Conservation (phyloP, 2,113 vertebrate genomes). For the Lepus europaeus region DNA sequence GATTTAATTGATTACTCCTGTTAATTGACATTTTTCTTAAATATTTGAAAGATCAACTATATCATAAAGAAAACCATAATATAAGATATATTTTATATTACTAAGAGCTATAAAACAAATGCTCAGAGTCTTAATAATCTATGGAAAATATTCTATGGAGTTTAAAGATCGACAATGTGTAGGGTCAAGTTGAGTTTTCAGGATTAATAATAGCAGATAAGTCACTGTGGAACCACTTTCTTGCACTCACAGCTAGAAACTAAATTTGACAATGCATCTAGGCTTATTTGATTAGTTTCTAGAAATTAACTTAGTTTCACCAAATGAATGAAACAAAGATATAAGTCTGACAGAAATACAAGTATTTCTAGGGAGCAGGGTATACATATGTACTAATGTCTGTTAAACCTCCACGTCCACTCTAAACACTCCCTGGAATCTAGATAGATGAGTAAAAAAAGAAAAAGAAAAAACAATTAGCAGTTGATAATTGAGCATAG, state of each 20-base stretch:
- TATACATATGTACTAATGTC: not conserved
- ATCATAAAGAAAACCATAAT: not conserved
- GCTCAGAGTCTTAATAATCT: not conserved
- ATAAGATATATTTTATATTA: not conserved
- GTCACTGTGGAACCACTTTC: not conserved
- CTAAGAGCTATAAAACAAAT: not conserved
- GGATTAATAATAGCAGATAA: not conserved
- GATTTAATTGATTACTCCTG: slow-evolving; percentile 27
- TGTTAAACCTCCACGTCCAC: not conserved
- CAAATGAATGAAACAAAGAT: not conserved
- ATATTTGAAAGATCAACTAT: slow-evolving; percentile 23
- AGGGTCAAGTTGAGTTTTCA: not conserved
- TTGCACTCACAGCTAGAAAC: not conserved
- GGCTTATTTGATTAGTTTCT: not conserved
- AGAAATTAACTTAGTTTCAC: not conserved
- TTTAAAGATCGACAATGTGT: slow-evolving; percentile 3
- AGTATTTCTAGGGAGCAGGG: not conserved
- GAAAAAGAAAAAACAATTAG: not conserved
- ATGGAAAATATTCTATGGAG: not conserved
- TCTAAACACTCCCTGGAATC: not conserved
- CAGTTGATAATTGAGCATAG: not conserved
- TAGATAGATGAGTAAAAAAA: not conserved
- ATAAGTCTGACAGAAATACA: not conserved
- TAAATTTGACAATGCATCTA: slow-evolving; percentile 5
- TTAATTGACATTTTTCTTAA: slow-evolving; percentile 38